Base-by-base conservation (phyloP, 2,113 vertebrate genomes). In the Poeciliopsis prolifica region DNA sequence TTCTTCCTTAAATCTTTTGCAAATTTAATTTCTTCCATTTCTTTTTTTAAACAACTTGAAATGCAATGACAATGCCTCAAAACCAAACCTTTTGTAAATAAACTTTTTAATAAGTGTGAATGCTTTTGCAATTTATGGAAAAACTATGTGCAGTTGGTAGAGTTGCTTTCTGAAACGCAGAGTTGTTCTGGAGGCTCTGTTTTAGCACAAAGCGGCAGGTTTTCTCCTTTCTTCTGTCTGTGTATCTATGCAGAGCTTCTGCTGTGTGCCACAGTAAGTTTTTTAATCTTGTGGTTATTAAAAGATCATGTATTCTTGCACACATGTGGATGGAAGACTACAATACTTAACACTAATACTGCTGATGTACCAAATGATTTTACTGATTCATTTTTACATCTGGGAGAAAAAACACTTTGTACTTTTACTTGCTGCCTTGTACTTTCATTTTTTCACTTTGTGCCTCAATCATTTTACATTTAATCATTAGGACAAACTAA, bases 341-440 rank as follows among this genome's bases (percentile, higher is more conserved):
- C 8, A 24, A 17, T 4, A 31, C 14, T 31, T 63, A 44, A 10
- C 31, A 70, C 30, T 26, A 8, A 68, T n/a, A 17, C 22, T 31
- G 5, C 37, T 79, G 15, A 70, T 58, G 24, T 10, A 58, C 19
- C 2, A 2, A 48, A 48, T 17, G 5, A 17, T 48, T 48, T 19
- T 48, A 48, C 17, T 17, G 15, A 19, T 22, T 24, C 51, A 29
- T 58, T 58, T 22, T 58, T 11, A 58, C n/a, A 58, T 2, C 22
- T 11, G 2, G 9, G 22, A 58, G 17, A 75, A 12, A 26, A 86
- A 81, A 70, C 24, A 12, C 42, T 15, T 65, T 89, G 86, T 80
- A 78, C 84, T 86, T 87, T 74, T 33, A 75, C 28, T 1, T 61
- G 58, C 70, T 87, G 26, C 75, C 81, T 86, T 80, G 70, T 74